A percentile compares a stretch with the other conserved stretches of the same genome.
phyloP scores from a whole-genome alignment of 2,113 vertebrate species.

The Podiceps cristatus region DNA sequence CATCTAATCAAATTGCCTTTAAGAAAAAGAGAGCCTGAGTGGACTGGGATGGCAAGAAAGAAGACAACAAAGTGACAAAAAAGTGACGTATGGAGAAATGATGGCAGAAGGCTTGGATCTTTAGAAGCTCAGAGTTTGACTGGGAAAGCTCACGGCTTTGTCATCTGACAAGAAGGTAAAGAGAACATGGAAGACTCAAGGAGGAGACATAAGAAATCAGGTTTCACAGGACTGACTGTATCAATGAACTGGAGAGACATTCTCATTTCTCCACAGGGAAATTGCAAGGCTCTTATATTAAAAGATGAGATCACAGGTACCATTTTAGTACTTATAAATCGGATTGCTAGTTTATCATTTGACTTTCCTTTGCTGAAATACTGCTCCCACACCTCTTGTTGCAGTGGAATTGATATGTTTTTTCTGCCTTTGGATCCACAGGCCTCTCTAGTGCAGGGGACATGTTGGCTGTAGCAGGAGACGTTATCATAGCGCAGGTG shows the following conservation, averaged over 20 bases:
- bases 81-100: background rate
- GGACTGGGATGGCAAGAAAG: background rate
- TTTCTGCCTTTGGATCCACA: background rate
- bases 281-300: background rate
- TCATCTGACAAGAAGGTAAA: background rate
- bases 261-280: background rate
- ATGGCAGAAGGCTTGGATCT: background rate
- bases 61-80: background rate
- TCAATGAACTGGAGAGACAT: background rate
- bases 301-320: background rate
- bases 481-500: background rate
- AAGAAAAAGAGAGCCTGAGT: background rate
- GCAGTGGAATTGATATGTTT: background rate
- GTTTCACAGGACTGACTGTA: background rate
- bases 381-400: background rate
- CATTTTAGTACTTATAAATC: background rate
- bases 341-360: background rate
- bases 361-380: background rate
- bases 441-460: background rate
- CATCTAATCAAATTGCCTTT: background rate
- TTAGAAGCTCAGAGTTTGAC: slow-evolving; percentile 8
- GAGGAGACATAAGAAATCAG: background rate
- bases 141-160: background rate
- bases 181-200: background rate
- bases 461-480: background rate